Base-by-base conservation (phyloP, 1,140 invertebrate species). In the Conus ventricosus region DNA sequence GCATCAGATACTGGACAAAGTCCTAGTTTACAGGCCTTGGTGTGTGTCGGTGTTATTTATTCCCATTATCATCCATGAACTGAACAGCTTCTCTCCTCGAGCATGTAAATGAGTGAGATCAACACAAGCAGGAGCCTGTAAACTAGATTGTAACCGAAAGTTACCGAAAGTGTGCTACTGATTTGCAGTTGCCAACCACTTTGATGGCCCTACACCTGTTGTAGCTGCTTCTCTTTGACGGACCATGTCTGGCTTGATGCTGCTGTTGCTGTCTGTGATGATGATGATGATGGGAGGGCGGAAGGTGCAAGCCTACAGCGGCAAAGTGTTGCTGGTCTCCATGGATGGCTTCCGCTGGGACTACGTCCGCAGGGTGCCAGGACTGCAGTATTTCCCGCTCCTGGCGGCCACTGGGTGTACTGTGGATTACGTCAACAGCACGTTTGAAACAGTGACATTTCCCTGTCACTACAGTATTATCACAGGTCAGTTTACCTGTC, bases 401-500 rank as follows among this genome's bases (percentile, higher is more conserved):
- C 67, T 95, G 85, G 90, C 94, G 17, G 82, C 85, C 53, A 86
- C 90, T 54, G 94, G 95, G 6, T 91, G 92, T 3, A 90, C 90
- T 54, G 91, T 94, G 82, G 89, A 89, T 27, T 94, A 91, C 76
- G 90, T 94, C 63, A 93, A 92, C 84, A 94, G 97, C 90, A 95
- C 96, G 23, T 97, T 97, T 94, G 95, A 96, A 0, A 97, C 97
- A 0, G 97, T 97, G 94, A 98, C 97, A 3, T 97, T 97, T 94
- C 97, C 97, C 4, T 97, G 97, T 95, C 97, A 98, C 94, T 97
- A 97, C 92, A 96, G 97, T 1, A 97, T 98, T 63, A 97, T 96
- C 0, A 98, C 97, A 87, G 97, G 97, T 94, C 60, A 60, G 8
- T 71, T 11, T 71, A 0, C 20, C 15, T 71, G 23, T 71, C 15